A percentile compares a stretch with the other conserved stretches of the same genome.
Evolutionary conservation across 2,113 vertebrate genomes (phyloP).

Genomic region (Egretta garzetta): DNA sequence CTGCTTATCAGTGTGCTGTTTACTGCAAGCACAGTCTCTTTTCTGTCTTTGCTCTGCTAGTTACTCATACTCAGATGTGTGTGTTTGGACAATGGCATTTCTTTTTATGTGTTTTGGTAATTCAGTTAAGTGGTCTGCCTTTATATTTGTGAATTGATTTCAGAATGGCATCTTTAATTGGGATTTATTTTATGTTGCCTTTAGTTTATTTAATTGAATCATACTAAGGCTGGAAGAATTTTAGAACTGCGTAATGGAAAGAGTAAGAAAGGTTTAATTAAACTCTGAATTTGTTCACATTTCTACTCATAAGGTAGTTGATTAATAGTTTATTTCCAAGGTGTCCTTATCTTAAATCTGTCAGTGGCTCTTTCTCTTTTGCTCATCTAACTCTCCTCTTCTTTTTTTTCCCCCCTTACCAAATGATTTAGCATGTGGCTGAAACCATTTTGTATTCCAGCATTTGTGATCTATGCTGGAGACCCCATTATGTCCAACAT

Average conservation of each 20-base stretch:
- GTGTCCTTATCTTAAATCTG: neutral
- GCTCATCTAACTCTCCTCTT: neutral
- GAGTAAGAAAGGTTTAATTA: neutral
- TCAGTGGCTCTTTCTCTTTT: neutral
- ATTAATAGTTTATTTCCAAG: neutral
- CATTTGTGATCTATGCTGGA: neutral
- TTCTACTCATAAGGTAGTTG: neutral
- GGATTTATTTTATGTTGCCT: neutral
- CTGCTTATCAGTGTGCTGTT: neutral
- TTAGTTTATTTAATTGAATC: neutral
- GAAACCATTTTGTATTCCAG: neutral
- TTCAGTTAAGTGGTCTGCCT: neutral
- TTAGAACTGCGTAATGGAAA: neutral
- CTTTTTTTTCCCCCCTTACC: too few relatives aligned
- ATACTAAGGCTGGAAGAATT: neutral
- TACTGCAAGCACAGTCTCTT: neutral
- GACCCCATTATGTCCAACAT: constrained; percentile 15
- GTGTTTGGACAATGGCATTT: neutral
- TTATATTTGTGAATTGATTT: neutral
- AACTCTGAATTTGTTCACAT: neutral
- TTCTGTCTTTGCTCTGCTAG: neutral
- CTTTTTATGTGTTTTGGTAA: neutral
- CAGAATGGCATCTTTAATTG: neutral
- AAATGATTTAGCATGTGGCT: neutral
- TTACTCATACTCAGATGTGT: neutral